phyloP scores from a whole-genome alignment of 2,797 vertebrate species.

The Echeneis naucrates region DNA sequence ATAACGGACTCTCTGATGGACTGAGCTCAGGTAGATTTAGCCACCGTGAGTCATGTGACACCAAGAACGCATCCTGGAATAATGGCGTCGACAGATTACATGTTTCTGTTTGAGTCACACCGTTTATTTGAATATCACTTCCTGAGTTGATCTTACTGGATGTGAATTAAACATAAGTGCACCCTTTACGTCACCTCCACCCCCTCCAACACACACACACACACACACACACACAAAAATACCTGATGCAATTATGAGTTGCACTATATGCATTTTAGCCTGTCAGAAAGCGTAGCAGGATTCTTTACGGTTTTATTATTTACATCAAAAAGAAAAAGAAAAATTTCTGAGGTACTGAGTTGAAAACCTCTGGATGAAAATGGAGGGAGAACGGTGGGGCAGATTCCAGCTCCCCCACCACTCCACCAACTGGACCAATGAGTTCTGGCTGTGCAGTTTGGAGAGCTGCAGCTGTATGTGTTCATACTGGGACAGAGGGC shows the following conservation, averaged over 20 bases:
- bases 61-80: slow-evolving; percentile 17
- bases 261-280: neutral
- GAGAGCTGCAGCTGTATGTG: slow-evolving; percentile 27
- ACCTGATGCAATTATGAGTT: slow-evolving; percentile 1
- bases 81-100: slow-evolving; percentile 9
- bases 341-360: slow-evolving; percentile 42
- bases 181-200: neutral
- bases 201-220: neutral
- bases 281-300: slow-evolving; percentile 36
- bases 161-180: slow-evolving; percentile 45
- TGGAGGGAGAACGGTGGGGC: neutral
- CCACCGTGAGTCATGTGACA: slow-evolving; percentile 6
- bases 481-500: slow-evolving; percentile 41
- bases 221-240: no score
- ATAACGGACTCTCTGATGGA: no score
- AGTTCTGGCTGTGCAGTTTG: slow-evolving; percentile 23
- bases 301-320: neutral
- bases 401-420: slow-evolving; percentile 22
- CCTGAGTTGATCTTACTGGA: slow-evolving; percentile 74
- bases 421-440: slow-evolving; percentile 17
- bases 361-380: slow-evolving; percentile 43
- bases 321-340: slow-evolving; percentile 1
- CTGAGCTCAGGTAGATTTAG: slow-evolving; percentile 1
- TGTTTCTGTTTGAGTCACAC: slow-evolving; percentile 29
- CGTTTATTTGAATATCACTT: slow-evolving; percentile 63